A percentile compares a stretch with the other conserved stretches of the same genome.
phyloP scores from a whole-genome alignment of 2,113 vertebrate species.

The Camelus bactrianus region DNA sequence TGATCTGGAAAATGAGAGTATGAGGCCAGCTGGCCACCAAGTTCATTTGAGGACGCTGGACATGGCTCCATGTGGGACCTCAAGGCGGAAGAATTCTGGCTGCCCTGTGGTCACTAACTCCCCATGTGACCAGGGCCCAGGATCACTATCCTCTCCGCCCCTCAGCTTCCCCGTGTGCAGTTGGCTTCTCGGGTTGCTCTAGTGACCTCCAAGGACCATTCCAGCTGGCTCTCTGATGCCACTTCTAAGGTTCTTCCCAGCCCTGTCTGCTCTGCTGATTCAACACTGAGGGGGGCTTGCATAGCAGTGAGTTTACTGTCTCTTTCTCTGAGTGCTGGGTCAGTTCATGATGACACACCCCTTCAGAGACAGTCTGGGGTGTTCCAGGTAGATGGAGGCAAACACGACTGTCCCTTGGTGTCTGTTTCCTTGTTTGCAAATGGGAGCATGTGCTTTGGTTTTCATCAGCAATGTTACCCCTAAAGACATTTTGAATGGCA shows the following conservation, averaged over 20 bases:
- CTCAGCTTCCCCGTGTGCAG: not conserved
- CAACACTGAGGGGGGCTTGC: not conserved
- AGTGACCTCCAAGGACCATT: not conserved
- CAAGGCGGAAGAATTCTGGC: not conserved
- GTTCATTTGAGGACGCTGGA: not conserved
- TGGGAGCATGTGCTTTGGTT: not conserved
- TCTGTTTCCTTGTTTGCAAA: not conserved
- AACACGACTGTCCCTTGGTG: not conserved
- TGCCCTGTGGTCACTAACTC: not conserved
- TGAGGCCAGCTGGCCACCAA: not conserved
- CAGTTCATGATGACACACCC: not conserved
- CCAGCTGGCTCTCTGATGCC: not conserved
- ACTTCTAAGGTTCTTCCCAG: not conserved
- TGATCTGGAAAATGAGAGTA: slow-evolving; percentile 67
- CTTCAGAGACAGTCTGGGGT: not conserved
- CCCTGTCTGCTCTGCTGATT: not conserved
- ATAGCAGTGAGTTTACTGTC: not conserved
- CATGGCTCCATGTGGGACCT: not conserved
- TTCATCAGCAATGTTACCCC: not conserved
- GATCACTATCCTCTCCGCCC: not conserved
- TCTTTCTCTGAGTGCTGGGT: not conserved
- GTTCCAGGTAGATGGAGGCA: not conserved
- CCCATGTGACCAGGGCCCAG: not conserved
- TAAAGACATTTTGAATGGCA: not conserved
- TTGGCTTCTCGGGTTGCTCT: not conserved